Evolutionary conservation across 2,113 vertebrate species (phyloP).

Genomic region (Python bivittatus): DNA sequence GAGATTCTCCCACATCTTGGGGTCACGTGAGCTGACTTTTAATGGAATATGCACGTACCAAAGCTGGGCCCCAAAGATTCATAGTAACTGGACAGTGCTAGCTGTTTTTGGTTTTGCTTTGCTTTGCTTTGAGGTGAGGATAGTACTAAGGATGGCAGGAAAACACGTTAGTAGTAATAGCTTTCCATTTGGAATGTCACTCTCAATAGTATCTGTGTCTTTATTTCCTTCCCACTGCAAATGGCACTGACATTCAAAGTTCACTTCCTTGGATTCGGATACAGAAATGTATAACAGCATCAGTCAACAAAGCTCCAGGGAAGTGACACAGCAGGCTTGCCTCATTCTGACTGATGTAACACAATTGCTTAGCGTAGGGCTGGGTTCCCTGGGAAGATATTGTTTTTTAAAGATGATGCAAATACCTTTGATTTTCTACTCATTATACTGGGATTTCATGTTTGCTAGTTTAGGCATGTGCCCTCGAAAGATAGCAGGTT

Average conservation of each 20-base stretch:
- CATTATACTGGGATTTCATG: background rate
- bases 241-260: constrained; percentile 12
- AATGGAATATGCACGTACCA: background rate
- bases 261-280: constrained; percentile 45
- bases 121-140: background rate
- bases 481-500: background rate
- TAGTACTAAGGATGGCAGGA: background rate
- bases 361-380: background rate
- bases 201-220: background rate
- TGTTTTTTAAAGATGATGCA: constrained; percentile 2
- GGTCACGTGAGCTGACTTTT: background rate
- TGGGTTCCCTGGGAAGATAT: background rate
- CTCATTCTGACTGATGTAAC: background rate
- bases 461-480: background rate
- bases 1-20: background rate
- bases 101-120: background rate
- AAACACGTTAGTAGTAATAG: background rate
- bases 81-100: background rate
- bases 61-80: background rate
- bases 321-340: background rate
- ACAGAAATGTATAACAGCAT: constrained; percentile 21
- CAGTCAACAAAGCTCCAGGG: constrained; percentile 34
- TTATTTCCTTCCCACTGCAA: background rate
- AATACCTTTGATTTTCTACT: background rate
- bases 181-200: background rate